Evolutionary conservation across 2,797 vertebrate genomes (phyloP).

Genomic region (Discoglossus pictus): DNA sequence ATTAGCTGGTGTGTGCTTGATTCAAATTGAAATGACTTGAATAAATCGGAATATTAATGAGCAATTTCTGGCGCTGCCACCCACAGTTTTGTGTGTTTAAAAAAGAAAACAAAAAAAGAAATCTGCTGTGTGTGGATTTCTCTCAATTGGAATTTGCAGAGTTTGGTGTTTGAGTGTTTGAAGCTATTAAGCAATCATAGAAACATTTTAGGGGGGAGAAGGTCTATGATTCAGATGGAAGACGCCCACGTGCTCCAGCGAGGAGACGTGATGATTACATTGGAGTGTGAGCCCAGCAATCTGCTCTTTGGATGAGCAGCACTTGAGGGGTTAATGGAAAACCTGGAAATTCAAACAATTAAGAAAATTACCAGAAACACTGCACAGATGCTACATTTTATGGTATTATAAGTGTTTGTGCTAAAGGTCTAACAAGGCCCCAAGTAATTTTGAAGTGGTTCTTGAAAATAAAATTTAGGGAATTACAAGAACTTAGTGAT

Average conservation of each 20-base stretch:
- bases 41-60: constrained; percentile 77
- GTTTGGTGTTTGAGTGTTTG: constrained; percentile 13
- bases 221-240: background rate
- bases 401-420: too few relatives aligned
- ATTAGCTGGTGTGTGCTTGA: constrained; percentile 72
- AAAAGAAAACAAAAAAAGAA: constrained; percentile 19
- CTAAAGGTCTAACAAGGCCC: too few relatives aligned
- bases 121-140: constrained; percentile 20
- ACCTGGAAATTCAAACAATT: too few relatives aligned
- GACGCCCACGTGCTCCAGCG: background rate
- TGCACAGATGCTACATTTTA: too few relatives aligned
- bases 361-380: too few relatives aligned
- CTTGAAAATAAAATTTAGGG: too few relatives aligned
- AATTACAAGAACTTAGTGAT: too few relatives aligned
- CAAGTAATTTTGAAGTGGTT: too few relatives aligned
- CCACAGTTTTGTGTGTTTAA: constrained; percentile 35
- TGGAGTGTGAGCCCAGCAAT: background rate
- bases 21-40: constrained; percentile 73
- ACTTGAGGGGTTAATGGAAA: too few relatives aligned
- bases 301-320: too few relatives aligned
- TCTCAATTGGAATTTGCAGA: constrained; percentile 15
- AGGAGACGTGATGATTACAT: constrained; percentile 2
- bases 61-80: constrained; percentile 28
- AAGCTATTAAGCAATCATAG: constrained; percentile 11
- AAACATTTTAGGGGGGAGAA: background rate